Percentiles rank a stretch among this genome's conserved stretches.
phyloP scores from a whole-genome alignment of 2,888 invertebrate genomes.

The Acleris holmiana region DNA sequence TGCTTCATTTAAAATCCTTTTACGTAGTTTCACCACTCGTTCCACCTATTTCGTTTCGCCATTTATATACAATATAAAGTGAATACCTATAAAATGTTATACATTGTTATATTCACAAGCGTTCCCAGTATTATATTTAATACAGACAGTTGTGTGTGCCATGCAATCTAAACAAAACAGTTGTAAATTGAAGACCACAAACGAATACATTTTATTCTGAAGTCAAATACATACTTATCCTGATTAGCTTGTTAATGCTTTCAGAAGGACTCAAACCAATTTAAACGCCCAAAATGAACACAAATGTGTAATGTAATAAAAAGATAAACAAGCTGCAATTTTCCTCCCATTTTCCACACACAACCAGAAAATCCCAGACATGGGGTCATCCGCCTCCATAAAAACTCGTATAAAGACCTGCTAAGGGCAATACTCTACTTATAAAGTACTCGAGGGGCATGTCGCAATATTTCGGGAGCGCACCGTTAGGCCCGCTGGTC shows the following conservation, averaged over 20 bases:
- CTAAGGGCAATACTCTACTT: constrained; percentile 55
- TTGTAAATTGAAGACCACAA: no score
- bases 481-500: constrained; percentile 72
- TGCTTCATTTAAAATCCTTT: neutral
- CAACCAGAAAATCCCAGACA: constrained; percentile 15
- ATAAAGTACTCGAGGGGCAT: constrained; percentile 54
- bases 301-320: no score
- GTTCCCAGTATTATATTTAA: neutral
- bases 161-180: no score
- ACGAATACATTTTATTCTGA: no score
- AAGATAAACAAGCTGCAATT: neutral
- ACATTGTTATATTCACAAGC: neutral
- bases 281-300: no score
- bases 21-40: neutral
- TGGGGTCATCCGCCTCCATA: constrained; percentile 31
- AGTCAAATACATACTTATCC: no score
- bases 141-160: no score
- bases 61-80: neutral
- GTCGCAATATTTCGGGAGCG: constrained; percentile 81
- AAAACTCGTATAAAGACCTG: constrained; percentile 38
- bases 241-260: no score
- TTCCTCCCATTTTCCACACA: neutral
- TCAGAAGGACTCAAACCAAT: no score
- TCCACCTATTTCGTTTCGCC: neutral
- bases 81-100: neutral